Evolutionary conservation across 2,797 vertebrate species (phyloP).

Genomic region (Anomalospiza imberbis): DNA sequence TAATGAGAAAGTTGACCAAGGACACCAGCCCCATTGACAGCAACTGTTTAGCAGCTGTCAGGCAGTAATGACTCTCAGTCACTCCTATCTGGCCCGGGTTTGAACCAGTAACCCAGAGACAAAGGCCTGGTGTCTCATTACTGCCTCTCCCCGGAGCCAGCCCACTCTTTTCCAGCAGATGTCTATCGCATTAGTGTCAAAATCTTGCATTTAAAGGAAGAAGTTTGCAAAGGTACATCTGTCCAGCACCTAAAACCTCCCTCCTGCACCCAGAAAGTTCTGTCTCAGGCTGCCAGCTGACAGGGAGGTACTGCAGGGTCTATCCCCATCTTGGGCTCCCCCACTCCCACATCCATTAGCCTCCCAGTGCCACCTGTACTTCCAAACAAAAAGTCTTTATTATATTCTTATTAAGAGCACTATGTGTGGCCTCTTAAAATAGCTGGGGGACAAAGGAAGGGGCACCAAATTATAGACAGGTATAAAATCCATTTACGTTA

Average conservation of each 20-base stretch:
- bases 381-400: neutral
- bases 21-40: neutral
- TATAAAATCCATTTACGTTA: neutral
- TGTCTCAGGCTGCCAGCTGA: neutral
- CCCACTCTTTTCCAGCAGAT: neutral
- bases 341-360: neutral
- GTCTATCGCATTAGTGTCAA: neutral
- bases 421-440: neutral
- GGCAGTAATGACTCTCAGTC: neutral
- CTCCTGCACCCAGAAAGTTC: neutral
- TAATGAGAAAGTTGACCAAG: slow-evolving; percentile 2
- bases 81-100: neutral
- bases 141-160: neutral
- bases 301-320: neutral
- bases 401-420: neutral
- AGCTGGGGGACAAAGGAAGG: neutral
- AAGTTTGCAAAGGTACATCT: neutral
- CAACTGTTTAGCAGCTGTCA: slow-evolving; percentile 35
- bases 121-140: neutral
- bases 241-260: neutral
- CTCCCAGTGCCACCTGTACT: neutral
- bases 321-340: accelerated
- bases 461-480: neutral
- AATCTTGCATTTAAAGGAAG: neutral
- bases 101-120: neutral